These are phyloP conservation scores for Pterocles burchelli DNA, from an alignment of 2,113 vertebrate species.

Conservation along the genomic window DNA sequence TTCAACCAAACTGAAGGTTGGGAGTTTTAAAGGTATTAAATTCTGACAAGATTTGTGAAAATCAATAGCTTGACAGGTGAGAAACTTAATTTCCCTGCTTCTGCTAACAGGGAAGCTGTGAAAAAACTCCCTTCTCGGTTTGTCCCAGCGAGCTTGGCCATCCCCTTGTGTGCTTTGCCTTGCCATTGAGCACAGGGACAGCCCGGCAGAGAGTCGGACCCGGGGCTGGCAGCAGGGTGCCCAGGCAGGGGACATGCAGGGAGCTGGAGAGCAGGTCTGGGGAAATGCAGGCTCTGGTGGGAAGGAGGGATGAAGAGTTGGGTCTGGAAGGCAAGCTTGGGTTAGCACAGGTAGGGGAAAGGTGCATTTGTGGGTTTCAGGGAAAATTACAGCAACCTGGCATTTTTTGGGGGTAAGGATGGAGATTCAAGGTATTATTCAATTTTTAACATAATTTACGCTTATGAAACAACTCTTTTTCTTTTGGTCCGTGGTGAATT, in stretches of 20 bases:
- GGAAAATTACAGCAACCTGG: neutral
- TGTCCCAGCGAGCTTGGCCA: neutral
- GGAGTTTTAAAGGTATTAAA: neutral
- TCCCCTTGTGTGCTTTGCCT: rapidly evolving
- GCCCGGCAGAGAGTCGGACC: rapidly evolving
- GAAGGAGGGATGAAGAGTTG: neutral
- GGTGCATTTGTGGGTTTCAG: neutral
- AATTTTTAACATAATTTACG: neutral
- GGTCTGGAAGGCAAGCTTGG: neutral
- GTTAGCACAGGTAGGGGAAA: neutral
- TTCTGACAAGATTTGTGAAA: neutral
- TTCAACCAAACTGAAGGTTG: neutral
- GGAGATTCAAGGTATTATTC: neutral
- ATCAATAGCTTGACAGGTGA: neutral
- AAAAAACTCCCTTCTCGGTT: neutral
- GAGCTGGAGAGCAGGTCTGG: neutral
- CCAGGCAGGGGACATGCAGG: neutral
- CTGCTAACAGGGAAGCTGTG: neutral
- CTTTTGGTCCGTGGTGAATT: neutral
- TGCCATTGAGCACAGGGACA: rapidly evolving
- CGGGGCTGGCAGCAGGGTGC: rapidly evolving
- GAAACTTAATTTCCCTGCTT: neutral
- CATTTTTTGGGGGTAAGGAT: neutral
- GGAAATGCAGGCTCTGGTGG: rapidly evolving
- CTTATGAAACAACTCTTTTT: neutral